These are phyloP conservation scores for Pachliopta kotzebuea DNA, from an alignment of 2,888 invertebrate genomes.

Conservation along the genomic window DNA sequence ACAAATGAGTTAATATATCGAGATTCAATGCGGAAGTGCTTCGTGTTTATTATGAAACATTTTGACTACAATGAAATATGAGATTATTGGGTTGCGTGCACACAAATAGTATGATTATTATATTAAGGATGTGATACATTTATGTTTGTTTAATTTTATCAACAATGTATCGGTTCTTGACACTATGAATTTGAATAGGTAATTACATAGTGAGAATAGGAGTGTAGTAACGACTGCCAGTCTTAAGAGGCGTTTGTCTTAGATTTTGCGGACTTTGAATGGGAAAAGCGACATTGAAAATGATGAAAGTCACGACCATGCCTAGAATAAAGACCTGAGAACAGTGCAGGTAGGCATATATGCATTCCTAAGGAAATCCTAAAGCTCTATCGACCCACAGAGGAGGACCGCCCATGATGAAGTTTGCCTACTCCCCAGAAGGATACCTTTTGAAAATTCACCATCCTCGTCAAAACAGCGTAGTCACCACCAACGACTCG, in stretches of 20 bases:
- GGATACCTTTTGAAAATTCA: too few relatives aligned
- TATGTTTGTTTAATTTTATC: conserved; percentile 10
- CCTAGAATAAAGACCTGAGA: too few relatives aligned
- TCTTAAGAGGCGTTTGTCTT: too few relatives aligned
- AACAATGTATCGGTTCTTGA: conserved; percentile 19
- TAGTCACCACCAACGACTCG: neutral
- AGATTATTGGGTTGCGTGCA: neutral
- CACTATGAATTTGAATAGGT: neutral
- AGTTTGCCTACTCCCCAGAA: too few relatives aligned
- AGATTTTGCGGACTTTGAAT: too few relatives aligned
- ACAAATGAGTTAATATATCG: neutral
- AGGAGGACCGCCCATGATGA: neutral
- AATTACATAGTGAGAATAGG: neutral
- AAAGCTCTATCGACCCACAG: too few relatives aligned
- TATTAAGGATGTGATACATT: conserved; percentile 3
- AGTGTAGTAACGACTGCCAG: too few relatives aligned
- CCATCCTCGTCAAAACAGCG: neutral
- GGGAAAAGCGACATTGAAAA: too few relatives aligned
- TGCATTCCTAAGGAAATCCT: too few relatives aligned
- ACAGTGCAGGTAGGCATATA: too few relatives aligned
- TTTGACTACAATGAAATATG: conserved; percentile 1
- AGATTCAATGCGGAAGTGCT: neutral
- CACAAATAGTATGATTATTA: neutral
- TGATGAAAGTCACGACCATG: too few relatives aligned
- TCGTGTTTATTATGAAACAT: neutral